These are phyloP conservation scores for Caenorhabditis sp. DNA, from an alignment of 2,888 invertebrate species.

Conservation along the genomic window DNA sequence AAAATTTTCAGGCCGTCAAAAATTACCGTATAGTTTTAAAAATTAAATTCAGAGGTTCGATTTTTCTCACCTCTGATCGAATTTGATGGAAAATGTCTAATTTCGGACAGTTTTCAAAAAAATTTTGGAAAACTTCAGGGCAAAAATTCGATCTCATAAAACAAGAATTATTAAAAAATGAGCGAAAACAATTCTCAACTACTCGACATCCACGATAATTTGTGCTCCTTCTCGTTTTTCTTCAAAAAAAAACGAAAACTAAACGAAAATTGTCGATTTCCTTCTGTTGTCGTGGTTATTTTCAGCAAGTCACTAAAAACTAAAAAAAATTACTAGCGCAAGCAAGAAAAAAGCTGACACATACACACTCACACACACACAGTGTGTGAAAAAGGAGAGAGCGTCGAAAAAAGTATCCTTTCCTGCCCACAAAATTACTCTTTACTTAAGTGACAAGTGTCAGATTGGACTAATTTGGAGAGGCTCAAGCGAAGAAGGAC, in stretches of 20 bases:
- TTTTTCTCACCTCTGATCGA: no score
- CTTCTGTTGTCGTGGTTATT: slow-evolving; percentile 11
- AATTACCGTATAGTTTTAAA: no score
- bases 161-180: no score
- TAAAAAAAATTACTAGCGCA: background rate
- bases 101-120: no score
- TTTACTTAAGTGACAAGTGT: slow-evolving; percentile 46
- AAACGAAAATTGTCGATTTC: slow-evolving; percentile 40
- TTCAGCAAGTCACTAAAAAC: slow-evolving; percentile 8
- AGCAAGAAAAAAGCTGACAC: background rate
- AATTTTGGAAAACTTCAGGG: no score
- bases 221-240: background rate
- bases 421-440: slow-evolving; percentile 14
- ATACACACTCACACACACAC: no score
- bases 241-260: slow-evolving; percentile 11
- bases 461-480: slow-evolving; percentile 50
- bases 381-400: slow-evolving; percentile 10
- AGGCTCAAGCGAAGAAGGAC: background rate
- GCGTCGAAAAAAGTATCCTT: background rate
- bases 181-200: no score
- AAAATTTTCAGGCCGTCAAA: no score
- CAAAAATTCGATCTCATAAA: no score
- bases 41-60: no score
- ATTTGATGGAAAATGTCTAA: no score
- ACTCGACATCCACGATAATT: background rate